These are phyloP conservation scores for Oscheius sp. DNA, from an alignment of 2,888 invertebrate genomes.

Conservation along the genomic window DNA sequence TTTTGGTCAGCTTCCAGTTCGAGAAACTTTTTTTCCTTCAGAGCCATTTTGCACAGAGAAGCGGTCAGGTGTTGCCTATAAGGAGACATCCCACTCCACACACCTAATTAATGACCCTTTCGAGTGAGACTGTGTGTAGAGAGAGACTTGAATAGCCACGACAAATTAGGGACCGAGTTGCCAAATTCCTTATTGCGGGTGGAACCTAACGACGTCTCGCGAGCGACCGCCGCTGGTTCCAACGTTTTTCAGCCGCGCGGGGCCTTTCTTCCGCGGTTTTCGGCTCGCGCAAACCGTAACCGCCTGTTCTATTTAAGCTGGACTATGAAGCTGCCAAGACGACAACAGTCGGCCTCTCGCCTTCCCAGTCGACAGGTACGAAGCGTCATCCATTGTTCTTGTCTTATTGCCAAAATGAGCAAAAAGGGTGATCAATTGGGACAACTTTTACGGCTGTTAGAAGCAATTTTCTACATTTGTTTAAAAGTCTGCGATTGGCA, in stretches of 20 bases:
- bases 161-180: neutral
- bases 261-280: constrained; percentile 29
- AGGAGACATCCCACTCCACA: no score
- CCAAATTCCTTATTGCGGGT: neutral
- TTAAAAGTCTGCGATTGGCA: no score
- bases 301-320: constrained; percentile 20
- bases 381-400: no score
- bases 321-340: neutral
- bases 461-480: no score
- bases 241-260: constrained; percentile 21
- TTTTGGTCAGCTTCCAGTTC: no score
- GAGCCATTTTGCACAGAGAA: neutral
- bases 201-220: constrained; percentile 5
- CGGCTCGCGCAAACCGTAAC: constrained; percentile 16
- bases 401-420: no score
- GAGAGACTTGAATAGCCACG: neutral
- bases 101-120: no score
- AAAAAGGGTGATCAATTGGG: no score
- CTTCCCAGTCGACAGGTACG: neutral
- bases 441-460: no score
- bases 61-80: no score
- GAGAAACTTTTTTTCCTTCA: no score
- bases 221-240: constrained; percentile 14
- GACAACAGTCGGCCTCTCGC: neutral
- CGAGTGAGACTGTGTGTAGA: no score